Evolutionary conservation across 2,888 invertebrate genomes (phyloP), one percentile per base, ranked within the genome.

Genomic region (Andrena bicolor): DNA sequence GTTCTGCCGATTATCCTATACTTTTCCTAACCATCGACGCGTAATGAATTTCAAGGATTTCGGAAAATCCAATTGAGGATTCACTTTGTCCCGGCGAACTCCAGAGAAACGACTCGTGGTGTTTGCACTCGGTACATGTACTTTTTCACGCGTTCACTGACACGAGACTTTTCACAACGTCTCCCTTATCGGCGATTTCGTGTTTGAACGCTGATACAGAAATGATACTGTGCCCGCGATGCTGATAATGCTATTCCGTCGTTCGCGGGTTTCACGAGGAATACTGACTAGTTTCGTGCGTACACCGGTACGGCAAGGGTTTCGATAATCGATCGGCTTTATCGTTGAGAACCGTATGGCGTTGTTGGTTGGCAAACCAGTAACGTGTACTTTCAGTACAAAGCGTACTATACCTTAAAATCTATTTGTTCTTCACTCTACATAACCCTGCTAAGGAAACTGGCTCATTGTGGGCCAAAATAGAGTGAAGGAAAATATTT

Each of bases 301-400:
- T 74, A 56, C 23, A 73, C 53, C 73, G 75, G 64, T 76, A 66
- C 51, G 56, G 53, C 41, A 70, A 71, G 70, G 91, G 92, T 84
- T 92, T 92, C 92, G 86, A 88, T 90, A 92, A 92, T 92, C 92
- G 83, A 92, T 92, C 69, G 66, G 68, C 82, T 86, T 41, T 89
- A 90, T 88, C 82, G 65, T 85, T 80, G 71, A 28, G 35, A 28
- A 53, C 49, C 7, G 65, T 71, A 68, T 73, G 77, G 60, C 64
- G n/a, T 13, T 48, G 48, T 48, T 71, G 13, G 20, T 64, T 10
- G n/a, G n/a, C 13, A 23, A 6, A 16, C 16, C 7, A 2, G 16
- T 16, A 35, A 56, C 13, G 51, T 2, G 30, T 28, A 20, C 3
- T 51, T 69, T 35, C 20, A 28, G 16, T 35, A 51, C 20, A 51